phyloP scores from a whole-genome alignment of 2,888 invertebrate species.

The Alloscopus bannaensis region DNA sequence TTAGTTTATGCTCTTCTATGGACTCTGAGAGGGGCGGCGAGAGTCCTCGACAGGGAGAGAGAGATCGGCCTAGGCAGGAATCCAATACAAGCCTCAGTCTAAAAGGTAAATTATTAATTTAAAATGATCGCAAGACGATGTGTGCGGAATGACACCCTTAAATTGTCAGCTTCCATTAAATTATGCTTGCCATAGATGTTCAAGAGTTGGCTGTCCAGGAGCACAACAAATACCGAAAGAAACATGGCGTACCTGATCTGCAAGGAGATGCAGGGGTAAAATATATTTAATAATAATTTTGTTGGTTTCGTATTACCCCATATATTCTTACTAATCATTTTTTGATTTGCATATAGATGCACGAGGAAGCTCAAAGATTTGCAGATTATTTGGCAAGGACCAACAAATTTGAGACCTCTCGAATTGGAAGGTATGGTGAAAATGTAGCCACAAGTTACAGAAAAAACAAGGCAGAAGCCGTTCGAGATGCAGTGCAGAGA shows the following conservation, averaged over 20 bases:
- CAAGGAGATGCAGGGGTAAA: conserved; percentile 10
- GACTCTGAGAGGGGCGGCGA: no score
- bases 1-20: no score
- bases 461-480: conserved; percentile 29
- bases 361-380: conserved; percentile 19
- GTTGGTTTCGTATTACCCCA: neutral
- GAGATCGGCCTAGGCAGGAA: neutral
- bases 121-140: no score
- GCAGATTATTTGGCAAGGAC: conserved; percentile 6
- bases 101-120: no score
- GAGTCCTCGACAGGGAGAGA: no score
- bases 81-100: no score
- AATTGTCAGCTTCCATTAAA: no score
- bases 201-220: conserved; percentile 9
- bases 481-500: conserved; percentile 38
- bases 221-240: conserved; percentile 25
- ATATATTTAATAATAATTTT: neutral
- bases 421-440: conserved; percentile 30
- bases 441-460: conserved; percentile 37
- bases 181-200: neutral
- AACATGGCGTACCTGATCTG: conserved; percentile 7
- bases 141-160: no score
- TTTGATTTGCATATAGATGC: conserved; percentile 5
- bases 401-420: conserved; percentile 25
- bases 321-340: neutral